A percentile compares a stretch with the other conserved stretches of the same genome.
Evolutionary conservation across 2,797 vertebrate species (phyloP).

Genomic region (Scarus forsteni): DNA sequence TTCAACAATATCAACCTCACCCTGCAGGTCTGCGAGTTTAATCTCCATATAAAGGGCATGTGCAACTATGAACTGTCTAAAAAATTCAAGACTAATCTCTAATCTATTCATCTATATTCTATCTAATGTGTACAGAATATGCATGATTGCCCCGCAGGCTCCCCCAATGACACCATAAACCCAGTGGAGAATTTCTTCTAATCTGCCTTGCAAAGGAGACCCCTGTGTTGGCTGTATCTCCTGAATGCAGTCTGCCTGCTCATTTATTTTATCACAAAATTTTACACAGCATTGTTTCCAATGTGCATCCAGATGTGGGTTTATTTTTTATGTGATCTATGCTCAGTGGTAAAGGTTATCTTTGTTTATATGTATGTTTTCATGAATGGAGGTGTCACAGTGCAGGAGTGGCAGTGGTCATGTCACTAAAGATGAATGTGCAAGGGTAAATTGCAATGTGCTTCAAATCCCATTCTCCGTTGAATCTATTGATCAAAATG

Average conservation of each 20-base stretch:
- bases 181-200: conserved; percentile 1
- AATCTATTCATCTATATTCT: conserved; percentile 14
- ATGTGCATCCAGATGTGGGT: not conserved
- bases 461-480: conserved; percentile 64
- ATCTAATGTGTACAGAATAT: conserved; percentile 34
- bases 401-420: conserved; percentile 65
- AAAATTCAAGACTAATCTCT: conserved; percentile 42
- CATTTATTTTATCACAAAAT: conserved; percentile 10
- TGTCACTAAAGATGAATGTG: conserved; percentile 73
- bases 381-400: conserved; percentile 43
- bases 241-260: not conserved
- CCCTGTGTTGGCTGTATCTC: conserved; percentile 15
- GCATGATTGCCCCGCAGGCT: conserved; percentile 35
- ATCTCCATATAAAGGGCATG: conserved; percentile 12
- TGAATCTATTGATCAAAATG: conserved; percentile 72
- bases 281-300: not conserved
- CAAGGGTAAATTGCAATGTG: conserved; percentile 66
- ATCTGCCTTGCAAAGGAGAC: conserved; percentile 38
- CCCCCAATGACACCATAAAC: conserved; percentile 31
- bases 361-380: conserved; percentile 25
- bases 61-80: conserved; percentile 22
- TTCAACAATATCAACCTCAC: not conserved
- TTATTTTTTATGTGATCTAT: not conserved
- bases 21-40: conserved; percentile 7
- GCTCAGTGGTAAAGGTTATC: conserved; percentile 8